These are phyloP conservation scores for Elanoides forficatus DNA, from an alignment of 2,113 vertebrate species.

Conservation along the genomic window DNA sequence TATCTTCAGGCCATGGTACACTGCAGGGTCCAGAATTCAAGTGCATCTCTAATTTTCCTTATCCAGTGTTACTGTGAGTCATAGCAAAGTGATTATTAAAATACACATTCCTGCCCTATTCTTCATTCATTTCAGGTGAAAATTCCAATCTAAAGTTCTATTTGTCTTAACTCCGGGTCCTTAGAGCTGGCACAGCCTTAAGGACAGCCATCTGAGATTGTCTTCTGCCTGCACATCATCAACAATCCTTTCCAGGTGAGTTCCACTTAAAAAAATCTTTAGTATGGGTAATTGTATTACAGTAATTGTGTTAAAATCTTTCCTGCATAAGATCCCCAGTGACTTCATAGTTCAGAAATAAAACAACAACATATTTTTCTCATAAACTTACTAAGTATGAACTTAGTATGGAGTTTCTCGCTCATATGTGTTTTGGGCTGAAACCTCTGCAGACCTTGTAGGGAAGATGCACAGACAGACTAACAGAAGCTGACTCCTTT, in stretches of 20 bases:
- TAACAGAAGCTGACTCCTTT: neutral
- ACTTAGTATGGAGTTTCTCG: neutral
- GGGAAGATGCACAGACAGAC: neutral
- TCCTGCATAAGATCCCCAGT: neutral
- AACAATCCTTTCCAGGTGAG: neutral
- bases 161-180: neutral
- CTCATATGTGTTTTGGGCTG: neutral
- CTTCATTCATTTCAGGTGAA: neutral
- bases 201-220: neutral
- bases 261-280: neutral
- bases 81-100: neutral
- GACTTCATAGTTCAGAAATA: neutral
- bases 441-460: neutral
- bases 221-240: neutral
- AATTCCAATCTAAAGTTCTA: neutral
- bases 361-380: neutral
- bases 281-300: neutral
- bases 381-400: neutral
- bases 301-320: neutral
- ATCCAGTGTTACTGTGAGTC: neutral
- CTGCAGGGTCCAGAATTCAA: neutral
- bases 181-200: neutral
- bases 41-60: neutral
- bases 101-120: neutral
- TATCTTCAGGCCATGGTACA: neutral